Evolutionary conservation across 2,888 invertebrate genomes (phyloP).

Genomic region (Chloromyia formosa): DNA sequence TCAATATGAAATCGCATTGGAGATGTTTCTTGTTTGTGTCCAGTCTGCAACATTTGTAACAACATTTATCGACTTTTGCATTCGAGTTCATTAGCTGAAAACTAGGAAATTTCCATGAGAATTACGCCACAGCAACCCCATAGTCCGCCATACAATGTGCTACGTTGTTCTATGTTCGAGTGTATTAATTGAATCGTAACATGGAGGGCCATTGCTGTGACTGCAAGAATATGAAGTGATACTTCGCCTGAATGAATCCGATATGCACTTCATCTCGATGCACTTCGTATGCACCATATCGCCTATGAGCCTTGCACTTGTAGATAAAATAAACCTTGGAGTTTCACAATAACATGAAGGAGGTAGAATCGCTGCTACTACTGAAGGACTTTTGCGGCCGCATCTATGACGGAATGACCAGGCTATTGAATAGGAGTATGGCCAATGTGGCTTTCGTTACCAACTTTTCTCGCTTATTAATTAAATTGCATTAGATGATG

Average conservation of each 20-base stretch:
- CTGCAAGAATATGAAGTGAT: slow-evolving; percentile 34
- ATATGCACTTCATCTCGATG: slow-evolving; percentile 22
- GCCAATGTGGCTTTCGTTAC: neutral
- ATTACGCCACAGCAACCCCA: slow-evolving; percentile 13
- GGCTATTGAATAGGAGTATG: neutral
- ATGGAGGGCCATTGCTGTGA: slow-evolving; percentile 5
- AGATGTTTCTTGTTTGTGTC: slow-evolving; percentile 24
- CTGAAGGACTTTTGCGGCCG: neutral
- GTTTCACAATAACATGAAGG: slow-evolving; percentile 35
- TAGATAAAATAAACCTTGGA: slow-evolving; percentile 38
- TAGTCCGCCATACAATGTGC: too few relatives aligned
- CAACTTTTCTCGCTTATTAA: slow-evolving; percentile 47
- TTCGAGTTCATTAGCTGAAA: slow-evolving; percentile 27
- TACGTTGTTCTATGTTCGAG: neutral
- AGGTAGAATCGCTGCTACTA: neutral
- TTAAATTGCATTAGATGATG: slow-evolving; percentile 48
- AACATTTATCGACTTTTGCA: slow-evolving; percentile 13
- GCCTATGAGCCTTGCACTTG: too few relatives aligned
- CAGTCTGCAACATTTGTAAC: neutral
- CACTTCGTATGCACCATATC: neutral
- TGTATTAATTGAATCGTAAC: slow-evolving; percentile 37
- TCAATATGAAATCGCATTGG: slow-evolving; percentile 10
- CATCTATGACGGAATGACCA: neutral
- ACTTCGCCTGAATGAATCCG: slow-evolving; percentile 25
- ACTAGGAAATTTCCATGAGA: slow-evolving; percentile 25